Evolutionary conservation across 2,113 vertebrate species (phyloP).

Genomic region (Tetrax tetrax): DNA sequence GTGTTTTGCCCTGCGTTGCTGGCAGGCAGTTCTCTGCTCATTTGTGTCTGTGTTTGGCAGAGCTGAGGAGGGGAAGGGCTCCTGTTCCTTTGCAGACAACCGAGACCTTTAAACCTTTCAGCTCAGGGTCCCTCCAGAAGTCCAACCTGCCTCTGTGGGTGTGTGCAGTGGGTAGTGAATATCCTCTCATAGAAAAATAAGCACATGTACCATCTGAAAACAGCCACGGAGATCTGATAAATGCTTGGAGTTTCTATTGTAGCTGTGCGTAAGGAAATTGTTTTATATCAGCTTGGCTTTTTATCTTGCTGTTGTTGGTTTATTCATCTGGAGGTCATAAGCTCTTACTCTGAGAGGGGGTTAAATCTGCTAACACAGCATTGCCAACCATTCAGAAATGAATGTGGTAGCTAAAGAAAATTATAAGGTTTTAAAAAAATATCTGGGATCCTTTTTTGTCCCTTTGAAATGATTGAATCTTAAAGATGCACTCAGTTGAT

Average conservation of each 20-base stretch:
- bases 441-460: background rate
- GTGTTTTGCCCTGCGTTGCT: constrained; percentile 33
- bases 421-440: background rate
- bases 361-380: background rate
- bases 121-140: constrained; percentile 2
- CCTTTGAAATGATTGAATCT: background rate
- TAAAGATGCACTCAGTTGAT: background rate
- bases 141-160: background rate
- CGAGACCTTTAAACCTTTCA: constrained; percentile 18
- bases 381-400: background rate
- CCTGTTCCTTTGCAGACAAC: background rate
- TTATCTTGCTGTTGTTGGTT: background rate
- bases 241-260: background rate
- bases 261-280: background rate
- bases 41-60: constrained; percentile 34
- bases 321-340: background rate
- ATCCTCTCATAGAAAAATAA: background rate
- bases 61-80: constrained; percentile 4
- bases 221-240: background rate
- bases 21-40: constrained; percentile 19
- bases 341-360: background rate
- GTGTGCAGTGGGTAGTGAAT: background rate
- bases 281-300: background rate
- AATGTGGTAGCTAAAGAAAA: background rate
- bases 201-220: background rate